These are phyloP conservation scores for Decapterus maruadsi DNA, from an alignment of 2,797 vertebrate genomes.

Conservation along the genomic window DNA sequence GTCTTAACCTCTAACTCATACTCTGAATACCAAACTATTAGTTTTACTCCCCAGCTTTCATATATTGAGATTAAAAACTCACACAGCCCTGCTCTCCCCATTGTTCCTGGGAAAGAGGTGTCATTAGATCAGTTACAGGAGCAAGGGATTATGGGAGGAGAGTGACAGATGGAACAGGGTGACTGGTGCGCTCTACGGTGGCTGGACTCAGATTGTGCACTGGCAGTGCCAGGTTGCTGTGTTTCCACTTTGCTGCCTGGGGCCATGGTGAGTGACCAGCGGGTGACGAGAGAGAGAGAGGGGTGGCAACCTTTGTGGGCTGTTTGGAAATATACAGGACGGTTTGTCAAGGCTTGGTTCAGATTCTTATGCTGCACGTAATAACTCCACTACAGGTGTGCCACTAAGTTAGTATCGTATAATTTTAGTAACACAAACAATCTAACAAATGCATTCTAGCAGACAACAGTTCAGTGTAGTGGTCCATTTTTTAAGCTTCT, in stretches of 20 bases:
- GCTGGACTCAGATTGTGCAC: slow-evolving; percentile 37
- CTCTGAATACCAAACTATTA: slow-evolving; percentile 18
- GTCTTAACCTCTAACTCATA: slow-evolving; percentile 4
- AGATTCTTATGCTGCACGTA: neutral
- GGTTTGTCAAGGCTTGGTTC: slow-evolving; percentile 2
- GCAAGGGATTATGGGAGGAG: slow-evolving; percentile 61
- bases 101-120: slow-evolving; percentile 38
- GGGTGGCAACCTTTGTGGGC: slow-evolving; percentile 14
- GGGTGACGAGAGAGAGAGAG: slow-evolving; percentile 15
- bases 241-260: slow-evolving; percentile 68
- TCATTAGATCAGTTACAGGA: slow-evolving; percentile 61
- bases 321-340: slow-evolving; percentile 17
- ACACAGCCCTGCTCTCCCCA: slow-evolving; percentile 5
- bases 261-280: slow-evolving; percentile 46
- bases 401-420: neutral
- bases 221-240: slow-evolving; percentile 62
- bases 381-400: neutral
- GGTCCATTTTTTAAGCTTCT: too few relatives aligned
- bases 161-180: slow-evolving; percentile 74
- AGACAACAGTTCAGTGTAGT: too few relatives aligned
- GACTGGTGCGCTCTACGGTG: slow-evolving; percentile 51
- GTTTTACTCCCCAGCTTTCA: neutral
- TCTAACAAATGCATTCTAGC: too few relatives aligned
- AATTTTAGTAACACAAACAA: too few relatives aligned
- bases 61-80: slow-evolving; percentile 31